phyloP scores from a whole-genome alignment of 2,888 invertebrate genomes.

The Drosophila subquinaria region DNA sequence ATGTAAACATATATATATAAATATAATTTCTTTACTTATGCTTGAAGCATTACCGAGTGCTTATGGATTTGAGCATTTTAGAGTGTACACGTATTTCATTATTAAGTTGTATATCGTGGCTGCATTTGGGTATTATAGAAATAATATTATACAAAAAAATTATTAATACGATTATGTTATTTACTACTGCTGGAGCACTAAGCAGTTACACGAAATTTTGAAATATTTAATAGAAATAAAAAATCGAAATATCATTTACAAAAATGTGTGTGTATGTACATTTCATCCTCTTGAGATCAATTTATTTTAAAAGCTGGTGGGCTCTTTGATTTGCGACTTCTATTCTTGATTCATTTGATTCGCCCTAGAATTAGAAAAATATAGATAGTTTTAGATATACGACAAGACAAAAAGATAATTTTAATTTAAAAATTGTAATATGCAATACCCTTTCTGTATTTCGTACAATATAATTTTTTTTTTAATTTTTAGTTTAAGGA shows the following conservation, averaged over 20 bases:
- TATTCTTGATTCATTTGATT: slow-evolving; percentile 98
- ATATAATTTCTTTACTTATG: neutral
- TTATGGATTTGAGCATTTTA: slow-evolving; percentile 24
- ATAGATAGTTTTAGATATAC: neutral
- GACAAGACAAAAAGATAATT: neutral
- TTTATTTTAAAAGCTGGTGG: slow-evolving; percentile 97
- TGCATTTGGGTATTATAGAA: slow-evolving; percentile 1
- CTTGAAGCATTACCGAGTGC: slow-evolving; percentile 1
- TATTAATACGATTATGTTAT: slow-evolving; percentile 21
- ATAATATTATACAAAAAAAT: neutral
- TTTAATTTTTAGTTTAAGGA: no score
- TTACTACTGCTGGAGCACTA: slow-evolving; percentile 66
- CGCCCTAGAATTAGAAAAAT: slow-evolving; percentile 87
- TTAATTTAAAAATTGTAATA: neutral
- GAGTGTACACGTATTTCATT: neutral
- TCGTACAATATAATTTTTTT: no score
- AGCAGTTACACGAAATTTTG: slow-evolving; percentile 48
- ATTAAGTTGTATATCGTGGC: slow-evolving; percentile 4
- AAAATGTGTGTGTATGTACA: slow-evolving; percentile 48
- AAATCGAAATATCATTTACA: slow-evolving; percentile 36
- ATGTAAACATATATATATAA: neutral
- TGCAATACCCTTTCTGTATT: no score
- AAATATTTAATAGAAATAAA: slow-evolving; percentile 28
- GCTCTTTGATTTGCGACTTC: slow-evolving; percentile 98
- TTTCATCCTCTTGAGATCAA: slow-evolving; percentile 28